These are phyloP conservation scores for Glossosoma conforme DNA, from an alignment of 1,140 invertebrate genomes.

Conservation along the genomic window DNA sequence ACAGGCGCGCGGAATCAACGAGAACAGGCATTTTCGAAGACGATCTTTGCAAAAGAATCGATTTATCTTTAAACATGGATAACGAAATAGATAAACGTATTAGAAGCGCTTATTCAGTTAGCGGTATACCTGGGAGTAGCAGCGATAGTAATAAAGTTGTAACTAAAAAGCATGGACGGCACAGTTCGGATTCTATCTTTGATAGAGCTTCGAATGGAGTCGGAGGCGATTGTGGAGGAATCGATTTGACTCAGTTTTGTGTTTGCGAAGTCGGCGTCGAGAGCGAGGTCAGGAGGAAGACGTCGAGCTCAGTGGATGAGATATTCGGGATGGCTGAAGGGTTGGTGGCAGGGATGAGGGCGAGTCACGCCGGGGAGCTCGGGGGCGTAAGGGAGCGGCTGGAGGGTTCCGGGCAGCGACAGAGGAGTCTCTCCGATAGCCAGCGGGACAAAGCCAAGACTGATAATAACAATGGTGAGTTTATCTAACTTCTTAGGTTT, in stretches of 20 bases:
- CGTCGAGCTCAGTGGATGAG: constrained; percentile 63
- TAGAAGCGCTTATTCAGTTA: constrained; percentile 28
- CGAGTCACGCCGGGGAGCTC: constrained; percentile 14
- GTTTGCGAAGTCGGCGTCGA: constrained; percentile 41
- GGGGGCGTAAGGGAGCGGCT: constrained; percentile 14
- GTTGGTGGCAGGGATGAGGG: constrained; percentile 13
- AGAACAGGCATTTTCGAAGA: constrained; percentile 35
- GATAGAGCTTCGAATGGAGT: constrained; percentile 10
- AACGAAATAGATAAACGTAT: constrained; percentile 37
- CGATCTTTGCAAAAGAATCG: constrained; percentile 45
- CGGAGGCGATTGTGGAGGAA: constrained; percentile 34
- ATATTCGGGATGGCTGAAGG: constrained; percentile 54
- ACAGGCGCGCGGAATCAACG: constrained; percentile 5
- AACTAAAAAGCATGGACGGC: constrained; percentile 41
- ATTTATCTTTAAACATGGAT: constrained; percentile 44
- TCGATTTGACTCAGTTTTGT: constrained; percentile 49
- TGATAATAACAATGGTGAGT: constrained; percentile 35
- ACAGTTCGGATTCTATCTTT: constrained; percentile 39
- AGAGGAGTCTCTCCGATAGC: constrained; percentile 68
- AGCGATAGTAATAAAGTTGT: constrained; percentile 7
- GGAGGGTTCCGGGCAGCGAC: constrained; percentile 52
- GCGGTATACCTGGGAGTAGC: constrained; percentile 14
- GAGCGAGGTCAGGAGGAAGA: constrained; percentile 36
- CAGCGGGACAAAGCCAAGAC: constrained; percentile 50
- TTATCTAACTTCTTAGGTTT: neutral